These are phyloP conservation scores for Periparus ater DNA, from an alignment of 2,797 vertebrate genomes.

Conservation along the genomic window DNA sequence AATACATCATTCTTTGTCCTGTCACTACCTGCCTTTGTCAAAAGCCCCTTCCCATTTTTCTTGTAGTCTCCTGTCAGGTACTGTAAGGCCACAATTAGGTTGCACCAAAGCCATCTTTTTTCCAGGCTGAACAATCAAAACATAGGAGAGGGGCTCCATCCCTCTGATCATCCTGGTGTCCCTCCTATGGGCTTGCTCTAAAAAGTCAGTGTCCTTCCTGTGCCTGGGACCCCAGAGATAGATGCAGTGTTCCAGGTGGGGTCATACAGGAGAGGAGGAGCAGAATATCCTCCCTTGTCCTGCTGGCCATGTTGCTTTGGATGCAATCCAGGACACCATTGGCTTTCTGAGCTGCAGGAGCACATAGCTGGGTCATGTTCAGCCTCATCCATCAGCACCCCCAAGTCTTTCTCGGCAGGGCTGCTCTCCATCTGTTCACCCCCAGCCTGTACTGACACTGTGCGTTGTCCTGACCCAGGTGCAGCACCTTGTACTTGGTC, in stretches of 20 bases:
- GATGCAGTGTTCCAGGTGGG: background rate
- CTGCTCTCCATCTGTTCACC: background rate
- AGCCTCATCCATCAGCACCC: background rate
- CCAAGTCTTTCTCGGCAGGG: background rate
- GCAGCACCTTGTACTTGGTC: background rate
- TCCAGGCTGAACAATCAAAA: background rate
- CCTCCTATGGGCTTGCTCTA: background rate
- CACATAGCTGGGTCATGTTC: background rate
- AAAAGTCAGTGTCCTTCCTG: background rate
- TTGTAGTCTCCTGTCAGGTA: background rate
- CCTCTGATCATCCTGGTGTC: background rate
- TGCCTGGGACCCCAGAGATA: background rate
- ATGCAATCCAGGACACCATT: fast-evolving
- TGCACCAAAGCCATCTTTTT: background rate
- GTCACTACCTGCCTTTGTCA: background rate
- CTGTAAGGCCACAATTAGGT: background rate
- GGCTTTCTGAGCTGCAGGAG: background rate
- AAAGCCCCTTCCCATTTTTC: background rate
- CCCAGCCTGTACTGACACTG: background rate
- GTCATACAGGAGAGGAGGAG: background rate
- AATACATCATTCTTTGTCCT: background rate
- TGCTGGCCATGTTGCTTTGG: fast-evolving
- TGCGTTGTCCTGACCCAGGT: fast-evolving
- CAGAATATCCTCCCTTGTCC: fast-evolving
- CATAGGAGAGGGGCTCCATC: background rate